Evolutionary conservation across 23 tunicate genomes (phyloP), one percentile per base, ranked within the genome.

Genomic region (Trididemnum clinides): DNA sequence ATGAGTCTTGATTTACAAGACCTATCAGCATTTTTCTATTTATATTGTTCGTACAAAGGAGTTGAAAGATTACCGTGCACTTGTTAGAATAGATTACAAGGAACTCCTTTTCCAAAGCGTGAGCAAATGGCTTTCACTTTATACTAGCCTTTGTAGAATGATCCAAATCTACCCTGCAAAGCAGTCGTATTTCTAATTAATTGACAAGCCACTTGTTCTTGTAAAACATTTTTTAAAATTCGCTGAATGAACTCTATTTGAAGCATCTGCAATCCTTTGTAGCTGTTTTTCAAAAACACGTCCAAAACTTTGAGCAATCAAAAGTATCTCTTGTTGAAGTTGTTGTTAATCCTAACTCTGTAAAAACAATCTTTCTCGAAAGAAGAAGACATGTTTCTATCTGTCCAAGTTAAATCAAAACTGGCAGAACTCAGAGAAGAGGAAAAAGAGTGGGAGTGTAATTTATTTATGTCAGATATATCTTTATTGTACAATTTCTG

Each of bases 111-210:
- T 44, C 77, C 81, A 75, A 64, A 75, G 81, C 81, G 81, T 75
- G 29, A 75, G 69, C 83, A 78, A 69, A 78, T 78, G 83, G 83
- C 83, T 78, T 78, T 78, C 83, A 71, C 77, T 38, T 78, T 71
- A 71, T 71, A 37, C 77, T 71, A 71, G 77, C 77, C 77, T 71
- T 20, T 71, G 12, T 71, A 71, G 77, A 71, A 71, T 71, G 77
- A 20, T 71, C 77, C 77, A 71, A 28, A 71, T 71, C 37, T 71
- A 71, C 25, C 77, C 77, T 12, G 77, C 77, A 27, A 12, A 27
- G 25, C n/a, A 71, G 77, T 71, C 77, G 77, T 71, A 71, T 71
- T 71, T 71, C 39, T 71, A 27, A 71, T 71, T 37, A 37, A 71
- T 71, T 71, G 77, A 71, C 77, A 71, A 71, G 77, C 77, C 77